A percentile compares a stretch with the other conserved stretches of the same genome.
These are phyloP conservation scores for Alectura lathami DNA, from an alignment of 2,113 vertebrate species.

Conservation along the genomic window DNA sequence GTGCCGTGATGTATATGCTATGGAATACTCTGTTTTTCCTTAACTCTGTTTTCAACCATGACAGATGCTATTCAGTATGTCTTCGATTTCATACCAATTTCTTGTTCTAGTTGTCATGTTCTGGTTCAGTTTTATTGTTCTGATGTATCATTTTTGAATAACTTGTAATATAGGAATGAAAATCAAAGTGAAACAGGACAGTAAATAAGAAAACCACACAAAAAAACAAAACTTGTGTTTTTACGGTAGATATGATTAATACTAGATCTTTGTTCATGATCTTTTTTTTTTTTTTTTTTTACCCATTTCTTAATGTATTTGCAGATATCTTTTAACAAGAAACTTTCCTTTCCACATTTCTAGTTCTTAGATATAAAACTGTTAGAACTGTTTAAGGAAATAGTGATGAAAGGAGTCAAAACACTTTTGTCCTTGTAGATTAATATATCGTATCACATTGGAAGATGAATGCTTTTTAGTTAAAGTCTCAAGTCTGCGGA, in stretches of 20 bases:
- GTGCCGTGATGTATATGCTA: too few species aligned
- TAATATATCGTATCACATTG: not conserved
- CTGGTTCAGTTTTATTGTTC: not conserved
- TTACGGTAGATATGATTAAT: not conserved
- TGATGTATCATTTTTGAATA: not conserved
- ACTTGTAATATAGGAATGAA: not conserved
- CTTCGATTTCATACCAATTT: not conserved
- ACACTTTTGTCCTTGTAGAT: not conserved
- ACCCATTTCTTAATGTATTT: not conserved
- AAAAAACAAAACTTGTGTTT: not conserved
- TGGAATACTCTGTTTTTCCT: too few species aligned
- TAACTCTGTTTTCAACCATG: too few species aligned
- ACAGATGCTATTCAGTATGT: not conserved
- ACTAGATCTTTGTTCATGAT: not conserved
- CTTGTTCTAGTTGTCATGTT: not conserved
- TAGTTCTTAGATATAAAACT: not conserved
- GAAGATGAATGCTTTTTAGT: not conserved
- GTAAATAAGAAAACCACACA: not conserved
- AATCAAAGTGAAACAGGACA: not conserved
- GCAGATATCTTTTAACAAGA: not conserved
- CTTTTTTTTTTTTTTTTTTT: not conserved
- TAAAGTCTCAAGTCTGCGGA: not conserved
- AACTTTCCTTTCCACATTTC: not conserved
- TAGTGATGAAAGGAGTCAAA: not conserved
- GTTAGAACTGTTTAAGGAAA: not conserved